Evolutionary conservation across 2,888 invertebrate genomes (phyloP).

Genomic region (Ophonus ardosiacus): DNA sequence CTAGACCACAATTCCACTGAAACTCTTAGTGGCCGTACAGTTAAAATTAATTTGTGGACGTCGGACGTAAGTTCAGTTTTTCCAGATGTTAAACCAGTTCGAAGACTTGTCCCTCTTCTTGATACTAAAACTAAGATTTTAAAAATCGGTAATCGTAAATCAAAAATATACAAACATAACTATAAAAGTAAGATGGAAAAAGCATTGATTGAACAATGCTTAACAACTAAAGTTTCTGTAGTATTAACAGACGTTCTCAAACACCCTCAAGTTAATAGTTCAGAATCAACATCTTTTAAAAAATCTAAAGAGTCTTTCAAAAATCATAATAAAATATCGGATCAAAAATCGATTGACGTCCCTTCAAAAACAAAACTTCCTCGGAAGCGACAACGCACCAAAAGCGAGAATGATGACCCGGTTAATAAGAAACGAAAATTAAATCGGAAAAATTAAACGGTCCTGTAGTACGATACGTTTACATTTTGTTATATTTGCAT

Average conservation of each 20-base stretch:
- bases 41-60: constrained; percentile 91
- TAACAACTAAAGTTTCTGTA: constrained; percentile 53
- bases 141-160: constrained; percentile 56
- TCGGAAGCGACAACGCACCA: constrained; percentile 70
- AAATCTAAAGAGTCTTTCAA: constrained; percentile 38
- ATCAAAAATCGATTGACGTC: constrained; percentile 67
- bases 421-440: constrained; percentile 62
- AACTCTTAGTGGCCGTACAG: constrained; percentile 88
- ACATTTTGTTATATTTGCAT: constrained; percentile 28
- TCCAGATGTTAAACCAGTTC: constrained; percentile 76
- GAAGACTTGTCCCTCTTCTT: constrained; percentile 55
- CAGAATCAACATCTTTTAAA: constrained; percentile 52
- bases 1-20: constrained; percentile 78
- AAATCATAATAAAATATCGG: constrained; percentile 27
- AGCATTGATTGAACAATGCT: constrained; percentile 55
- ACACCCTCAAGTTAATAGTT: constrained; percentile 5
- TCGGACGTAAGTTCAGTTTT: constrained; percentile 84
- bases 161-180: constrained; percentile 60
- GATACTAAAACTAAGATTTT: constrained; percentile 50
- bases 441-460: constrained; percentile 52
- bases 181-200: constrained; percentile 55
- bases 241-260: constrained; percentile 48
- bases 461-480: constrained; percentile 50
- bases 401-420: constrained; percentile 61
- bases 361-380: constrained; percentile 67